Conservation (phyloP, 2,888 invertebrate species). For the Lycophotia porphyrea region DNA sequence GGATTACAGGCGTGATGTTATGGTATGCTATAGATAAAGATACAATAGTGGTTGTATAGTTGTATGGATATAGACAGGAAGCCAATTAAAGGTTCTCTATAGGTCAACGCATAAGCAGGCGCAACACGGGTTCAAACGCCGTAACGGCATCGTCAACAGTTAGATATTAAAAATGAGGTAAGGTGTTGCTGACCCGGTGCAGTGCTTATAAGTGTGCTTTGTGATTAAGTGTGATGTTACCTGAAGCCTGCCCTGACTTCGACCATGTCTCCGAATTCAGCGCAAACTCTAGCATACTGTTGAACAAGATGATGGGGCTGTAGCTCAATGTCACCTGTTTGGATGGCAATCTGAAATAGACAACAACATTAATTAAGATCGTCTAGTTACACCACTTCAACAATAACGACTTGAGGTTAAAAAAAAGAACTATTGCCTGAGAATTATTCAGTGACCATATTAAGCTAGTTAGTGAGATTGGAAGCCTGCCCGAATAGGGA, state of each 20-base stretch:
- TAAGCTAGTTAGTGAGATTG: not conserved
- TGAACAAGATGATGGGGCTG: slow-evolving; percentile 90
- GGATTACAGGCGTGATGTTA: too few species aligned
- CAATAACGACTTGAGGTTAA: too few species aligned
- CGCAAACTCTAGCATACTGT: slow-evolving; percentile 89
- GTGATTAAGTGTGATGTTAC: slow-evolving; percentile 65
- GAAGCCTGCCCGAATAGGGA: too few species aligned
- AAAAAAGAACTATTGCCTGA: too few species aligned
- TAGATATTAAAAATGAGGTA: not conserved
- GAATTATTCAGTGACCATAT: not conserved
- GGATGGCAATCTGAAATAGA: slow-evolving; percentile 83
- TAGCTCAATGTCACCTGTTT: slow-evolving; percentile 81
- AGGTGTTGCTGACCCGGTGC: not conserved
- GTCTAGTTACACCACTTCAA: too few species aligned
- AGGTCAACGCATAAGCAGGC: not conserved
- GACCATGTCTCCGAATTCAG: slow-evolving; percentile 91
- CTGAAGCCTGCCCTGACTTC: slow-evolving; percentile 88
- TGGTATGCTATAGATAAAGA: not conserved
- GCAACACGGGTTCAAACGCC: not conserved
- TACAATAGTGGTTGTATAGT: not conserved
- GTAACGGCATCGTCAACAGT: not conserved
- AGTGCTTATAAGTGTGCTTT: not conserved
- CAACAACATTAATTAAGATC: too few species aligned
- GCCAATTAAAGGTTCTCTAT: not conserved
- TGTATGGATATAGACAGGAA: not conserved